Conservation (phyloP, 2,888 invertebrate genomes). For the Leptinotarsa haldemani region DNA sequence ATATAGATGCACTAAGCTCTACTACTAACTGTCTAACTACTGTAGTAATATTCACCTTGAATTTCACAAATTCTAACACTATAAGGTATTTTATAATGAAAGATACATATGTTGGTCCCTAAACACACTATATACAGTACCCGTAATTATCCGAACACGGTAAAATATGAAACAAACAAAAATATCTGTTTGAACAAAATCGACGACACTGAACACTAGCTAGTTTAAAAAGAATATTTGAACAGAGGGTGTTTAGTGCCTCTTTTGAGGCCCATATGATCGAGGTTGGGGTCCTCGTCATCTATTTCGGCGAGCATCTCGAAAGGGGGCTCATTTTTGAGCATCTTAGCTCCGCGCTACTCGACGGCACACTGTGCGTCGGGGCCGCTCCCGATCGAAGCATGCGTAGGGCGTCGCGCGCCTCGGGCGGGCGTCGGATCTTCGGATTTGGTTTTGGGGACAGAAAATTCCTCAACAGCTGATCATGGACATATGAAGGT, state of each 20-base stretch:
- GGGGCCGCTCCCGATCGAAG: constrained; percentile 43
- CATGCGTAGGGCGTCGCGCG: constrained; percentile 60
- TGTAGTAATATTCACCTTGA: constrained; percentile 10
- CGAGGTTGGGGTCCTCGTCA: constrained; percentile 57
- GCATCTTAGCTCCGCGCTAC: constrained; percentile 65
- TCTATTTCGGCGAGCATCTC: constrained; percentile 61
- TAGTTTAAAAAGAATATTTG: constrained; percentile 24
- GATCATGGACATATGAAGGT: constrained; percentile 11
- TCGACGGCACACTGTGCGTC: constrained; percentile 64
- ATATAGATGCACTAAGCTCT: not conserved
- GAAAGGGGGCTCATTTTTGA: constrained; percentile 61
- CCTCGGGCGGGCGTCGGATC: not conserved
- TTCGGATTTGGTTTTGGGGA: constrained; percentile 2
- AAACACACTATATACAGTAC: constrained; percentile 65
- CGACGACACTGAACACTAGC: constrained; percentile 36
- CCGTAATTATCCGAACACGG: constrained; percentile 63
- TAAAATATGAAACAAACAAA: constrained; percentile 3
- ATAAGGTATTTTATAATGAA: constrained; percentile 14
- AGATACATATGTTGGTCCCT: constrained; percentile 61
- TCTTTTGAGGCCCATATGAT: constrained; percentile 54
- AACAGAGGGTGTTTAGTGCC: constrained; percentile 37
- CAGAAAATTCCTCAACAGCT: not conserved
- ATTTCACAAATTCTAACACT: constrained; percentile 13
- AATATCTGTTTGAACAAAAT: constrained; percentile 30
- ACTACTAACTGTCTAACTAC: not conserved